Evolutionary conservation across 2,888 invertebrate species (phyloP), one percentile per base, ranked within the genome.

Genomic region (Celastrina argiolus): DNA sequence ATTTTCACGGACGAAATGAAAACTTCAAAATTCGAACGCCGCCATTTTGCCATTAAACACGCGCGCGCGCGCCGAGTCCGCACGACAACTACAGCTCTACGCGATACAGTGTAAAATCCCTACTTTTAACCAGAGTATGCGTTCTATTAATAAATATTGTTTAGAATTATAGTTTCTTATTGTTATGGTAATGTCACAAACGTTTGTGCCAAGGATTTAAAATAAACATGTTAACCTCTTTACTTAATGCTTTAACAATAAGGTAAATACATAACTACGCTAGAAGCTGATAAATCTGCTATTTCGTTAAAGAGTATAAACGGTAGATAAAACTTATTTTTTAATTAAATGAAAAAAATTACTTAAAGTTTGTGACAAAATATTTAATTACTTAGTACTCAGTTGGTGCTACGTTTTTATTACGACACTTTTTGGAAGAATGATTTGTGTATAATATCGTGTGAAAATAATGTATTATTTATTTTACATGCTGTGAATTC

Each of bases 81-180:
- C 68, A 51, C 22, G 72, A 70, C 74, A 72, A 81, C 78, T 79
- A n/a, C n/a, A n/a, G 75, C 74, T 51, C 71, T 77, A 80, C 76
- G 77, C 80, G 80, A 79, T 16, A 36, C 18, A 34, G 36, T 59
- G 18, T 34, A 18, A 59, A 59, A 59, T 31, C 36, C 59, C 59
- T 59, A 59, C 34, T 34, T 34, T 18, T 59, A 59, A 36, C 74
- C 79, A 78, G 78, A 56, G 77, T 74, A 76, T 77, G 76, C 73
- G 75, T 74, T 76, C 83, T 86, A 86, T 85, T 82, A 85, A 87
- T 87, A 87, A 80, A 77, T 76, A 76, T 75, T 74, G 74, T 74
- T 72, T 59, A 59, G 34, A 59, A 59, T 59, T 59, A 36, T 36
- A 34, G 51, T 51, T 59, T 59, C 34, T 59, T 59, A 59, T 59